Evolutionary conservation across 2,888 invertebrate species (phyloP).

Genomic region (Nebria salina): DNA sequence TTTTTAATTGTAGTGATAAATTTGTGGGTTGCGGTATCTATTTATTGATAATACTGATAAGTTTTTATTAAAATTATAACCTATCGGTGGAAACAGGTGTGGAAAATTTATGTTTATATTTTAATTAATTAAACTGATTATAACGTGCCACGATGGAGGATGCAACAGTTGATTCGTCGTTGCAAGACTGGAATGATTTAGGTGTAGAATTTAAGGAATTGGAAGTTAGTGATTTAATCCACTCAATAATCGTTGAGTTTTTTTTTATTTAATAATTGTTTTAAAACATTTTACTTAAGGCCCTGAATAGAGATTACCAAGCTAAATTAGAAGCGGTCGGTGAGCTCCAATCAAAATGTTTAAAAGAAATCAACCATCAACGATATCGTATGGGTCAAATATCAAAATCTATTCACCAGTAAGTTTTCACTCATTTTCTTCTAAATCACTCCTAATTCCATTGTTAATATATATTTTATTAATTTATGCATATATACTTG

Average conservation of each 20-base stretch:
- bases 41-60: slow-evolving; percentile 23
- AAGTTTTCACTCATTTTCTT: slow-evolving; percentile 60
- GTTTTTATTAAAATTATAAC: slow-evolving; percentile 17
- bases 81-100: slow-evolving; percentile 28
- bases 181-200: slow-evolving; percentile 84
- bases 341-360: slow-evolving; percentile 85
- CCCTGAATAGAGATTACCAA: slow-evolving; percentile 82
- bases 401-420: slow-evolving; percentile 81
- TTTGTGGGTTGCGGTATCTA: slow-evolving; percentile 9
- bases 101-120: slow-evolving; percentile 22
- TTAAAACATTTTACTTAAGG: slow-evolving; percentile 63
- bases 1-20: slow-evolving; percentile 13
- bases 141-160: slow-evolving; percentile 64
- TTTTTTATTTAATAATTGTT: not conserved
- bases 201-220: slow-evolving; percentile 80
- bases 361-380: slow-evolving; percentile 90
- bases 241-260: not conserved
- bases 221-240: slow-evolving; percentile 70
- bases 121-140: slow-evolving; percentile 21
- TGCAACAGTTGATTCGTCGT: slow-evolving; percentile 67
- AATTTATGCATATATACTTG: no score
- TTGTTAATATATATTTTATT: no score
- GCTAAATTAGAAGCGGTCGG: slow-evolving; percentile 86
- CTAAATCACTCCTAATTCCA: not conserved
- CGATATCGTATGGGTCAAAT: slow-evolving; percentile 89